A percentile compares a stretch with the other conserved stretches of the same genome.
phyloP scores from a whole-genome alignment of 2,113 vertebrate species.

The Tachuris rubrigastra region DNA sequence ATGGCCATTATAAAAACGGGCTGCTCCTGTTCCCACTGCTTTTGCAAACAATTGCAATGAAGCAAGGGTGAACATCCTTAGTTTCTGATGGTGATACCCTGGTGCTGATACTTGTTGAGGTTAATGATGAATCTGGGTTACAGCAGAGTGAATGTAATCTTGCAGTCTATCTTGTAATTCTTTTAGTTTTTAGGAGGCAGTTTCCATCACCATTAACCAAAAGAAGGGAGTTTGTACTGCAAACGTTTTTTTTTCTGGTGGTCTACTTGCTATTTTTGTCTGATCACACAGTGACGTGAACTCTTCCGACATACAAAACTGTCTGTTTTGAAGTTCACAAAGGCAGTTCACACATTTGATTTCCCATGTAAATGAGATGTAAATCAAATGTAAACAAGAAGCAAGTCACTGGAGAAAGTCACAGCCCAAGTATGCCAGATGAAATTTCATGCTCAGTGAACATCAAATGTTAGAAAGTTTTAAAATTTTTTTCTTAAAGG shows the following conservation, averaged over 20 bases:
- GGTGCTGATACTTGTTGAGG: background rate
- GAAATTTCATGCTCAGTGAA: conserved; percentile 19
- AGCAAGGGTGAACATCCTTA: background rate
- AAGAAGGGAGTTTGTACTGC: background rate
- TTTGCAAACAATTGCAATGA: background rate
- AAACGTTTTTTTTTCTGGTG: background rate
- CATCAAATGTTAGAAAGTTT: conserved; percentile 31
- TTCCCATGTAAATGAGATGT: background rate
- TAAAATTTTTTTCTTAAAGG: background rate
- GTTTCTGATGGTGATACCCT: background rate
- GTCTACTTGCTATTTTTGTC: background rate
- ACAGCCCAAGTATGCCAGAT: background rate
- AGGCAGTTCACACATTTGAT: background rate
- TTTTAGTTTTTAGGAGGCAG: background rate
- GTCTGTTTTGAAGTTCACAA: background rate
- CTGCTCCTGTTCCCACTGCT: background rate
- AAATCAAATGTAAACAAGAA: background rate
- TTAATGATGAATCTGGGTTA: background rate
- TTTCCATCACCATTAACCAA: background rate
- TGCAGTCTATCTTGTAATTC: background rate
- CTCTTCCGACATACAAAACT: background rate
- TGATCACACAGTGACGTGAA: background rate
- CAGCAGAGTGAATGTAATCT: background rate
- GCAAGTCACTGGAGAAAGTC: conserved; percentile 2
- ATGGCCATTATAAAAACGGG: background rate